Evolutionary conservation across 2,797 vertebrate species (phyloP).

Genomic region (Urophycis tenuis): DNA sequence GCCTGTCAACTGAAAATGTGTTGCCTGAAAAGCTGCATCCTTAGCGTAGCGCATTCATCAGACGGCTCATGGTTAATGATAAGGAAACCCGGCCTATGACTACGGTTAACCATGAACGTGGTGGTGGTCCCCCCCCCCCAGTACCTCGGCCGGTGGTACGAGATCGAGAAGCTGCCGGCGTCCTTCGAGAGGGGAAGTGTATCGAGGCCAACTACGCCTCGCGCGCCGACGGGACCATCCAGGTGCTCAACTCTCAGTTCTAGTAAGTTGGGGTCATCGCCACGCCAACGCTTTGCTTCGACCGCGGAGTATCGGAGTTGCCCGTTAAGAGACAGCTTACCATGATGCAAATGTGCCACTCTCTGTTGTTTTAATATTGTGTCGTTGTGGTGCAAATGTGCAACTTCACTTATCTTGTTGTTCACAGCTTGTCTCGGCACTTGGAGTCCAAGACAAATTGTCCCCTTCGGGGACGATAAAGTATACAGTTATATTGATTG

Average conservation of each 20-base stretch:
- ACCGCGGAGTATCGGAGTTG: too few relatives aligned
- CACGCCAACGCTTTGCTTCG: background rate
- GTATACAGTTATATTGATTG: too few relatives aligned
- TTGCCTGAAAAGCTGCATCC: background rate
- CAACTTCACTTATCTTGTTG: too few relatives aligned
- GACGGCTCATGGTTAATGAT: background rate
- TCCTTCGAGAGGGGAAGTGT: conserved; percentile 79
- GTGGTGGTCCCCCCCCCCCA: conserved; percentile 14
- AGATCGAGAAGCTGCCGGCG: conserved; percentile 79
- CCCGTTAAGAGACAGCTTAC: too few relatives aligned
- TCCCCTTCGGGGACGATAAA: too few relatives aligned
- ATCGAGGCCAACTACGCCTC: conserved; percentile 76
- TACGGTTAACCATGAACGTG: background rate
- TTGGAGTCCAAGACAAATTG: too few relatives aligned
- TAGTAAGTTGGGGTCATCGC: conserved; percentile 71
- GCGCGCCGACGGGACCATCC: conserved; percentile 73
- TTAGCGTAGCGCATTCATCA: background rate
- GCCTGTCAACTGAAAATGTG: background rate
- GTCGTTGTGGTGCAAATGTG: too few relatives aligned
- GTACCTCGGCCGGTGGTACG: conserved; percentile 77
- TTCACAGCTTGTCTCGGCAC: too few relatives aligned
- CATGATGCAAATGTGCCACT: too few relatives aligned
- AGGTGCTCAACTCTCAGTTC: conserved; percentile 69
- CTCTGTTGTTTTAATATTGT: too few relatives aligned
- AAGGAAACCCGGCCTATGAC: background rate